Base-by-base conservation (phyloP, 2,888 invertebrate genomes). In the Epiperipatus broadwayi region DNA sequence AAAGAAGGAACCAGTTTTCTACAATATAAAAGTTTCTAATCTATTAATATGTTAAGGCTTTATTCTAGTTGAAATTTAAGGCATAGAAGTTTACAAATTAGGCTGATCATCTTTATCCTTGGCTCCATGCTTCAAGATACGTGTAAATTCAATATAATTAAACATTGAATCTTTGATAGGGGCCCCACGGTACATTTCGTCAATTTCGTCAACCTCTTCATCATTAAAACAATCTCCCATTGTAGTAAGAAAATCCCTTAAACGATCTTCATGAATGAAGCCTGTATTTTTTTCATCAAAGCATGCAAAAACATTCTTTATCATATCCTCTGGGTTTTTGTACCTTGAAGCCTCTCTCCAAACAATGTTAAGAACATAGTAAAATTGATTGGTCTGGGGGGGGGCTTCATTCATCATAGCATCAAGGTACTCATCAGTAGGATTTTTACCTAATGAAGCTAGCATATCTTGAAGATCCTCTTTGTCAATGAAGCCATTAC, bases 341-440 rank as follows among this genome's bases (percentile, higher is more conserved):
- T 97, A 27, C 95, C 95, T 59, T 95, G 95, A 39, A 97, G 70
- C 40, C 91, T 76, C 60, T 97, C 97, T 7, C 97, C 97, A 57
- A 97, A 97, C 49, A 97, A 67, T 0, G 97, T 97, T 36, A 97
- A 66, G 61, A 97, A 97, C 95, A 97, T 97, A 22, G 97, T 97
- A 58, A 97, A 97, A 61, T 97, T 97, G 48, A 97, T 93, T 7
- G 93, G 91, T 2, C 91, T 91, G 0, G 95, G n/a, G n/a, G n/a
- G n/a, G 93, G 2, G 95, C 95, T 63, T 93, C 91, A 54, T 79
- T 85, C 84, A 97, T 93, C 97, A 97, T 97, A 29, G 72, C 78
- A 50, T 95, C 95, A 44, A 97, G 63, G 57, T 91, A 93, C 20
- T 85, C 83, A 53, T 97, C 95, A 7, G 78, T 80, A 2, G 93